These are phyloP conservation scores for Sinopyrophorus schimmeli DNA, from an alignment of 2,888 invertebrate species.

Conservation along the genomic window DNA sequence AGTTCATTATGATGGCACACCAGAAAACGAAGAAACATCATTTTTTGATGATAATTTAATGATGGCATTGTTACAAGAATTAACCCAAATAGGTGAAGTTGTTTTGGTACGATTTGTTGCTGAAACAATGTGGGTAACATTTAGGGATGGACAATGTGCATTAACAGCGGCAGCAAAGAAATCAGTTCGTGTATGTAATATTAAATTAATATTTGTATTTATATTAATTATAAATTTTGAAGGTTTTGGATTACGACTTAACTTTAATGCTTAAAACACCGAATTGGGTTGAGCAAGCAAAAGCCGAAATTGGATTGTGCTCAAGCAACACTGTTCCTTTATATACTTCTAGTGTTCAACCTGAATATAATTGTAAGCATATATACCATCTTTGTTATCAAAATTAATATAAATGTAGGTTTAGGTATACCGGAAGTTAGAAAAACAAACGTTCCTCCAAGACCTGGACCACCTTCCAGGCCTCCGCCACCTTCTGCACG, in stretches of 20 bases:
- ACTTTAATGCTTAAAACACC: slow-evolving; percentile 78
- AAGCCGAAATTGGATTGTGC: slow-evolving; percentile 82
- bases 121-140: slow-evolving; percentile 89
- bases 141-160: slow-evolving; percentile 87
- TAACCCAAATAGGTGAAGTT: slow-evolving; percentile 85
- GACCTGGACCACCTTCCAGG: slow-evolving; percentile 56
- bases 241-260: slow-evolving; percentile 68
- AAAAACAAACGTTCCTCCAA: slow-evolving; percentile 40
- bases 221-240: slow-evolving; percentile 49
- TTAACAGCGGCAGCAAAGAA: slow-evolving; percentile 65
- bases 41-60: slow-evolving; percentile 82
- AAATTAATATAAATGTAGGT: slow-evolving; percentile 40
- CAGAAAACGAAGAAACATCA: slow-evolving; percentile 58
- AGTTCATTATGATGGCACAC: slow-evolving; percentile 57
- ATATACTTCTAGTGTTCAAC: slow-evolving; percentile 51
- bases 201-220: background rate
- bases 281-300: slow-evolving; percentile 81
- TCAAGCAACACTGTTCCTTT: slow-evolving; percentile 84
- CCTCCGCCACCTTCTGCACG: slow-evolving; percentile 59
- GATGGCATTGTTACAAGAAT: slow-evolving; percentile 75
- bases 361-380: slow-evolving; percentile 54
- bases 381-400: too few relatives aligned
- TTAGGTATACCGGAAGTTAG: slow-evolving; percentile 59
- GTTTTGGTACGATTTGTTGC: slow-evolving; percentile 89
- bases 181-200: slow-evolving; percentile 33